Evolutionary conservation across 2,797 vertebrate species (phyloP), one percentile per base, ranked within the genome.

Genomic region (Crenuchus spilurus): DNA sequence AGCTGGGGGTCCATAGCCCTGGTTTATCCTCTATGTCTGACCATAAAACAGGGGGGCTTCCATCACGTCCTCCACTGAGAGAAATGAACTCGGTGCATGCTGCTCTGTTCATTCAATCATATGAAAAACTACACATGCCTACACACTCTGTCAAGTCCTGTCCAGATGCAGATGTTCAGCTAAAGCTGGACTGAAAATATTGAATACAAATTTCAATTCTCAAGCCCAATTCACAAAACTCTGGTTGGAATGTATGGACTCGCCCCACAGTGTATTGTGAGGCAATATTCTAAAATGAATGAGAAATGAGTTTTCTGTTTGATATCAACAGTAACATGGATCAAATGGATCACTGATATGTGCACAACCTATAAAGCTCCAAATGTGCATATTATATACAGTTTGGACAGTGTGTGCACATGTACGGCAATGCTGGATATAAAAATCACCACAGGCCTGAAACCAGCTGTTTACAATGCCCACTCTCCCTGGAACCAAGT

Each of bases 381-480:
- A n/a, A n/a, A n/a, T n/a, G n/a, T n/a, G 22, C 3, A 9, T 20
- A 39, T 14, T 24, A 41, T 14, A 16, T 41, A 61, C 13, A 2
- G 33, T 24, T 14, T 35, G n/a, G 41, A 64, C 41, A 64, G 13
- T 28, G 26, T 30, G 41, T 13, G n/a, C 16, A 48, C 62, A 48
- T n/a, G 20, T n/a, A n/a, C 60, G 42, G 4, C 11, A 16, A 24
- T 41, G 11, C 55, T 35, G 20, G 30, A 35, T 46, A 52, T 6
- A 42, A 22, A 22, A 63, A 44, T 48, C 28, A 28, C 28, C 41
- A 28, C 48, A 39, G 41, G 60, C 46, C 28, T 52, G 33, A 42
- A 39, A 49, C 70, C 26, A 22, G 20, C 3, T 62, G 55, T 78
- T 78, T 63, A 74, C 65, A 65, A 26, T 31, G 49, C 26, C 31